Conservation (phyloP, 2,888 invertebrate species). For the Callinectes sapidus region DNA sequence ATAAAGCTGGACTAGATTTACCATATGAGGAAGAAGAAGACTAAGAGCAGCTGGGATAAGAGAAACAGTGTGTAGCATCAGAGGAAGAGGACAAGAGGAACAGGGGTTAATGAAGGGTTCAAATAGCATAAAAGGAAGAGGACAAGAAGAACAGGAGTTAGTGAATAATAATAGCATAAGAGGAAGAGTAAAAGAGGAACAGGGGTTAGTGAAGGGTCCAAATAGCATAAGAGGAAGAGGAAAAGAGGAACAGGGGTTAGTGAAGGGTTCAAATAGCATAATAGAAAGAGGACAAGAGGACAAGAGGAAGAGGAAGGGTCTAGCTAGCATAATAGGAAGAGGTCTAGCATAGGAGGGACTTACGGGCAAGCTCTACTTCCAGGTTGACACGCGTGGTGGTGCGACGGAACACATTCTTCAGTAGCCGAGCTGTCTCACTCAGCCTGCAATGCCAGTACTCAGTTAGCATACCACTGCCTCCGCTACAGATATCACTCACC, state of each 20-base stretch:
- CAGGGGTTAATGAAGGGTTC: background rate
- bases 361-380: conserved; percentile 95
- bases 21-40: conserved; percentile 81
- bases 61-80: too few species aligned
- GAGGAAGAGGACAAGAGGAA: background rate
- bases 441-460: conserved; percentile 82
- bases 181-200: background rate
- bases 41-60: background rate
- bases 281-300: too few species aligned
- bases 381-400: conserved; percentile 84
- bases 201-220: background rate
- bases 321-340: background rate
- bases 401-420: conserved; percentile 94
- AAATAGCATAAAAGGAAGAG: background rate
- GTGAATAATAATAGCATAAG: background rate
- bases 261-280: background rate
- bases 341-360: conserved; percentile 79
- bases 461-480: background rate
- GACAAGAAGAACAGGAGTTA: background rate
- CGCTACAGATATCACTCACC: background rate
- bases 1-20: background rate
- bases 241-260: background rate
- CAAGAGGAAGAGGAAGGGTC: background rate
- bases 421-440: conserved; percentile 96
- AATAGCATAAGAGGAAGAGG: too few species aligned